Evolutionary conservation across 1,140 invertebrate species (phyloP).

Genomic region (Eulimnadia texana): DNA sequence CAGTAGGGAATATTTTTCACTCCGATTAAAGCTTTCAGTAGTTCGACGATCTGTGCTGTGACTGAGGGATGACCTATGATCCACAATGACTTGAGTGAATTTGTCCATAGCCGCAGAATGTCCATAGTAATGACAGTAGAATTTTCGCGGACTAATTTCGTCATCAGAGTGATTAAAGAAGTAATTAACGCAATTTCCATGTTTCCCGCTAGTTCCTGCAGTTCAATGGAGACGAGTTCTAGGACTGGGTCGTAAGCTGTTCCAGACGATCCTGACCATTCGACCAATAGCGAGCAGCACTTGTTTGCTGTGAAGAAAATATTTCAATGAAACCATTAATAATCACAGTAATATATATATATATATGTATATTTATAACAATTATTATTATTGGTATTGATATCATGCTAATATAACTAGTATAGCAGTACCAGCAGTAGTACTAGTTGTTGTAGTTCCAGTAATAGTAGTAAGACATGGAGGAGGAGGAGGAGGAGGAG

Average conservation of each 20-base stretch:
- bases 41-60: background rate
- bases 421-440: too few species aligned
- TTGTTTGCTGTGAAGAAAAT: constrained; percentile 1
- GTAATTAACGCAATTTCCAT: background rate
- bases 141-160: background rate
- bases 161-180: background rate
- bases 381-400: background rate
- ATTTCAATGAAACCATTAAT: background rate
- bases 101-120: background rate
- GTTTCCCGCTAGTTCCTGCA: background rate
- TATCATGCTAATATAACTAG: too few species aligned
- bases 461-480: too few species aligned
- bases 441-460: too few species aligned
- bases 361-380: background rate
- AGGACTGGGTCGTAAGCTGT: background rate
- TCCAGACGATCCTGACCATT: background rate
- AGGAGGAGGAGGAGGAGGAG: too few species aligned
- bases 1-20: constrained; percentile 12
- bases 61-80: background rate
- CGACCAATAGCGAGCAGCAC: background rate
- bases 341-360: background rate
- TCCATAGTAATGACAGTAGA: background rate
- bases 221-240: background rate
- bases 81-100: background rate
- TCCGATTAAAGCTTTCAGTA: constrained; percentile 6